Base-by-base conservation (phyloP, 92 coral and sea anemone genomes). In the Micromussa lordhowensis region DNA sequence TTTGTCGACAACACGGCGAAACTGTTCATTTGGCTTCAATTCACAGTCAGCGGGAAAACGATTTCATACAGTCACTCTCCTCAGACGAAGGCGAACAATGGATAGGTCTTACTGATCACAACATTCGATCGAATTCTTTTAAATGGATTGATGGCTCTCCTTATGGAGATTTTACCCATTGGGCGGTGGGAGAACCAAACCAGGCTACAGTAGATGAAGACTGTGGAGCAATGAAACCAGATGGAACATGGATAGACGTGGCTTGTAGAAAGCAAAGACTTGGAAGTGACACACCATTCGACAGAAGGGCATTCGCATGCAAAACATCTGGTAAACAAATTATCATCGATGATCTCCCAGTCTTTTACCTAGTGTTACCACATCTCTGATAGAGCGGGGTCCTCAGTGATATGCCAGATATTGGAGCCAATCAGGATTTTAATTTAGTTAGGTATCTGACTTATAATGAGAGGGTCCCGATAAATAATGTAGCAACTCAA, bases 191-290 rank as follows among this genome's bases (percentile, higher is more conserved):
- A 77, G 72, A 80, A 59, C 83, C 83, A 32, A 80, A 54, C 83
- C 83, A 80, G 17, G 83, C 83, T 12, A 80, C 83, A 59, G 36
- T 55, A 34, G 70, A 80, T 82, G 86, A 51, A 82, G 77, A 82
- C 63, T 82, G 86, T 29, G 86, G 77, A 0, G 86, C 77, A 82
- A 66, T 82, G 57, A 82, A 82, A 68, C 58, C 86, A 66, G 63
- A 68, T 82, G 86, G 86, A 82, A n/a, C n/a, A 22, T 82, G 86
- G 86, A 29, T 68, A 38, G 86, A 82, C 64, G 86, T 57, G 8
- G 70, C 83, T 32, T 80, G 83, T 34, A 59, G 53, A 80, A 59
- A 32, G 35, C 83, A 80, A 80, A 77, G 81, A 77, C 66, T n/a
- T 77, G 81, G 15, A 28, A 24, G 81, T 17, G 61, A 53, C 1